Base-by-base conservation (phyloP, 2,797 vertebrate genomes). In the Chromis chromis region DNA sequence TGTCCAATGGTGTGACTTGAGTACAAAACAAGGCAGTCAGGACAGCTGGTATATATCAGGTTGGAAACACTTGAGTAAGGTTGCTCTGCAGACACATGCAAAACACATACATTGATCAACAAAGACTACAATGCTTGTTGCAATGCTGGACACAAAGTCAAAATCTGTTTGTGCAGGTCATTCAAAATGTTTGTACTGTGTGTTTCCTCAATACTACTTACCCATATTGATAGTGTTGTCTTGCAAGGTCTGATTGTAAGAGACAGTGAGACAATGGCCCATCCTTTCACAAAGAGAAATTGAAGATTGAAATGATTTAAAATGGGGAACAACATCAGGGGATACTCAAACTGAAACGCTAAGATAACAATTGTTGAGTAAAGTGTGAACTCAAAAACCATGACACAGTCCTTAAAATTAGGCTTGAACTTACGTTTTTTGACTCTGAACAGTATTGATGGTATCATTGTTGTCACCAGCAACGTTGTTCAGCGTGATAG, bases 1-100 rank as follows among this genome's bases (percentile, higher is more conserved):
- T 1, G 2, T 49, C 59, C 81, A 0, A 74, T 0, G 21, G 1
- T 54, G 44, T 1, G 6, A 1, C 67, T 59, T 11, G 53, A 2
- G 1, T 27, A 25, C 1, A 21, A 0, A 44, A 91, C 71, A 0
- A 86, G 1, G 46, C 89, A 91, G 76, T 92, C 88, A 1, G 82
- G n/a, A n/a, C 76, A 93, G 68, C 84, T 16, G 2, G 85, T 88
- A 0, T 10, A 74, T 54, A 92, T 33, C 1, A 77, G 12, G 28
- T 57, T 11, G 0, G 0, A 24, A 21, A 28, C 3, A 0, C 1
- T 0, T 4, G 0, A 0, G 5, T 52, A 19, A 36, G 83, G 78
- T 14, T 48, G 0, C 1, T 0, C 89, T 90, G 75, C 1, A 3
- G 24, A 65, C 1, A 58, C 31, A 77, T 16, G 6, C 16, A 70